Evolutionary conservation across 2,888 invertebrate species (phyloP).

Genomic region (Lithophane socia): DNA sequence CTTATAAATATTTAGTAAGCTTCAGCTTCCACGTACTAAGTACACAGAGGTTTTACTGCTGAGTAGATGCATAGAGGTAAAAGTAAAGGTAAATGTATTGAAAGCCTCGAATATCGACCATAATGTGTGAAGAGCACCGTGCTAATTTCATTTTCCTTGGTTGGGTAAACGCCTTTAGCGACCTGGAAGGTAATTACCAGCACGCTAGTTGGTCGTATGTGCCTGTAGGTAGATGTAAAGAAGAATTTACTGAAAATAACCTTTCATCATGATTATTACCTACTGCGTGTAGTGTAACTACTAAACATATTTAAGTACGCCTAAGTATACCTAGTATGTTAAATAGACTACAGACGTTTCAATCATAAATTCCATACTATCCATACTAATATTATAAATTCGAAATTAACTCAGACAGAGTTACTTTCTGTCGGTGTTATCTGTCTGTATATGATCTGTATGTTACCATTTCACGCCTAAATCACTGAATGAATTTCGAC

Average conservation of each 20-base stretch:
- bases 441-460: too few species aligned
- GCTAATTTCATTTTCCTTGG: slow-evolving; percentile 10
- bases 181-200: slow-evolving; percentile 5
- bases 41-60: not conserved
- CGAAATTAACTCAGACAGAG: too few species aligned
- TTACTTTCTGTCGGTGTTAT: too few species aligned
- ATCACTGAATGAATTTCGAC: too few species aligned
- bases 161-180: slow-evolving; percentile 9
- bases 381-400: too few species aligned
- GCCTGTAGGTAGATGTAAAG: not conserved
- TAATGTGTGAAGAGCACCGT: not conserved
- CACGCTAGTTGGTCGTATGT: not conserved
- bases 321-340: too few species aligned
- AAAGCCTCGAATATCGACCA: not conserved
- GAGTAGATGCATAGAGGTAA: not conserved
- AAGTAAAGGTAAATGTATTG: not conserved
- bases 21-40: slow-evolving; percentile 2
- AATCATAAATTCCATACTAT: too few species aligned
- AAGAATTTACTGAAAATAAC: slow-evolving; percentile 1
- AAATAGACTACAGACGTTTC: too few species aligned
- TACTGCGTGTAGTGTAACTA: not conserved
- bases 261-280: not conserved
- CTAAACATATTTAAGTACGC: too few species aligned
- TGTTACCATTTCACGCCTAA: too few species aligned
- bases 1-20: not conserved